phyloP scores from a whole-genome alignment of 2,113 vertebrate genomes.

The Erinaceus europaeus region DNA sequence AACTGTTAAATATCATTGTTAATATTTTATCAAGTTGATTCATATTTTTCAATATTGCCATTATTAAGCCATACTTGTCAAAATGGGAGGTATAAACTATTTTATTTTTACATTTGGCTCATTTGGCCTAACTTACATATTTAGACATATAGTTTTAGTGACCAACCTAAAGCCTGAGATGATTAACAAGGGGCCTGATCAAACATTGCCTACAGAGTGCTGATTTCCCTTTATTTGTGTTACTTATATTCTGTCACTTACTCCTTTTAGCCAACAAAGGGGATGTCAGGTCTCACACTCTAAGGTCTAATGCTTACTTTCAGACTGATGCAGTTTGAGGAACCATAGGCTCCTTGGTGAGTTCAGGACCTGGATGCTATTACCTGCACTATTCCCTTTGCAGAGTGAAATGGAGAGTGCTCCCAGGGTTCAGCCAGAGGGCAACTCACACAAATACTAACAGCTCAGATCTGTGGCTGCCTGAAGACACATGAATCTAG shows the following conservation, averaged over 20 bases:
- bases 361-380: background rate
- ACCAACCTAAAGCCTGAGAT: background rate
- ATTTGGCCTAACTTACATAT: background rate
- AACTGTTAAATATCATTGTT: background rate
- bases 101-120: background rate
- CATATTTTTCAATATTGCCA: background rate
- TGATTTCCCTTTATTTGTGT: background rate
- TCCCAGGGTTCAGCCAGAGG: background rate
- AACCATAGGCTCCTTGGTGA: rapidly evolving
- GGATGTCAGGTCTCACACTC: background rate
- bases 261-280: background rate
- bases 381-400: background rate
- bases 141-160: background rate
- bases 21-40: background rate
- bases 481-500: background rate
- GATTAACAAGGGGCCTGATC: background rate
- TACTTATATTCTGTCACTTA: background rate
- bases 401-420: background rate
- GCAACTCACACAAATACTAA: background rate
- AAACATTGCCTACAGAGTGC: background rate
- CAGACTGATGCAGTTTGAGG: background rate
- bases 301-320: background rate
- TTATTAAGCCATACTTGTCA: background rate
- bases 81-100: background rate
- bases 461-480: no score